Percentiles rank a stretch among this genome's conserved stretches.
phyloP scores from a whole-genome alignment of 2,888 invertebrate species.

The Watsonalla binaria region DNA sequence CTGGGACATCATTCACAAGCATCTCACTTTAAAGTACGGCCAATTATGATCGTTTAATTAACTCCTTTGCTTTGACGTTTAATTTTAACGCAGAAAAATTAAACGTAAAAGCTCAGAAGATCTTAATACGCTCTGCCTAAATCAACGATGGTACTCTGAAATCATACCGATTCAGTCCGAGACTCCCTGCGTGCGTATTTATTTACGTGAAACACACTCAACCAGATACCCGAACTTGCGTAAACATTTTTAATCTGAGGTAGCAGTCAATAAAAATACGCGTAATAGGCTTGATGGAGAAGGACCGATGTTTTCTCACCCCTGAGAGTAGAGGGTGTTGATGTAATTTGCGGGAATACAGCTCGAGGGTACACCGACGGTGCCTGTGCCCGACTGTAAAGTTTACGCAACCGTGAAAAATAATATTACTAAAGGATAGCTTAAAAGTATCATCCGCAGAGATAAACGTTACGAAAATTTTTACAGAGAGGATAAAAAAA shows the following conservation, averaged over 20 bases:
- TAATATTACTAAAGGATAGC: background rate
- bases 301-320: constrained; percentile 36
- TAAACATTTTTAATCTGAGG: too few relatives aligned
- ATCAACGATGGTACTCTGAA: constrained; percentile 23
- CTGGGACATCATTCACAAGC: too few relatives aligned
- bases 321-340: constrained; percentile 35
- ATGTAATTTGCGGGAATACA: constrained; percentile 44
- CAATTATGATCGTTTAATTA: too few relatives aligned
- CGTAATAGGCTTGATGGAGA: constrained; percentile 47
- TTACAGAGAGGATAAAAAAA: background rate
- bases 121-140: too few relatives aligned
- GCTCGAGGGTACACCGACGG: background rate
- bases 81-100: too few relatives aligned
- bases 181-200: too few relatives aligned
- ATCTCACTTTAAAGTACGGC: too few relatives aligned
- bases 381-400: background rate
- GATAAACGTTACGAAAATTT: background rate
- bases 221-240: too few relatives aligned
- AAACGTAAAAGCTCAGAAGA: too few relatives aligned
- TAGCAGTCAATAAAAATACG: constrained; percentile 44
- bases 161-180: too few relatives aligned
- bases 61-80: too few relatives aligned
- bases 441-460: background rate
- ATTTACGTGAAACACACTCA: too few relatives aligned
- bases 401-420: background rate